Conservation (phyloP, 1,140 invertebrate genomes). For the Trichonephila clavipes region DNA sequence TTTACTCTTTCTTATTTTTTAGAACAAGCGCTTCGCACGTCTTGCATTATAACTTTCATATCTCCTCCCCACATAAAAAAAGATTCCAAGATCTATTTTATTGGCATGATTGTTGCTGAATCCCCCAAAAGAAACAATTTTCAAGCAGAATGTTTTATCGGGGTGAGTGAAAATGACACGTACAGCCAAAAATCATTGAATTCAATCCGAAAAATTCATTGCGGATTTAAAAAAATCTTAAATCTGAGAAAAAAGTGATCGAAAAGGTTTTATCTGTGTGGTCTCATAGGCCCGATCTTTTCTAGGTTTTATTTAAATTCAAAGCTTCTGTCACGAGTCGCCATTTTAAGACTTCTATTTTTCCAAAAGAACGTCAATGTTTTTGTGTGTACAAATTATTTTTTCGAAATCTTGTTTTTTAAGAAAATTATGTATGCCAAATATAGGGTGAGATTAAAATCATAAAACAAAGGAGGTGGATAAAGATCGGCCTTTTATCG, state of each 20-base stretch:
- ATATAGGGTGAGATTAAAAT: too few relatives aligned
- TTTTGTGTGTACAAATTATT: too few relatives aligned
- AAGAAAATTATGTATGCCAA: too few relatives aligned
- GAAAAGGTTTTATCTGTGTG: neutral
- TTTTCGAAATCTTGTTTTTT: too few relatives aligned
- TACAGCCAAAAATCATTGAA: neutral
- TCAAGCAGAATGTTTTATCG: neutral
- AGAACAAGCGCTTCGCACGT: neutral
- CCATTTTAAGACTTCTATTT: neutral
- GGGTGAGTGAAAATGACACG: neutral
- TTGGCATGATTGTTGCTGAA: neutral
- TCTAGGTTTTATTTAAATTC: neutral
- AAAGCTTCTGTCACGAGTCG: neutral
- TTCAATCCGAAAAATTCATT: constrained; percentile 44
- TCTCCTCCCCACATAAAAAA: neutral
- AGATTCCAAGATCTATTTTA: neutral
- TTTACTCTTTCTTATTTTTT: neutral
- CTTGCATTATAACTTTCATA: neutral
- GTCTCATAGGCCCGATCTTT: neutral
- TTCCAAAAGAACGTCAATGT: too few relatives aligned
- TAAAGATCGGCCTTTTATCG: too few relatives aligned
- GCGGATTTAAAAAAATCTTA: constrained; percentile 27
- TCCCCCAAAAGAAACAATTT: neutral
- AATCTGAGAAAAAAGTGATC: neutral
- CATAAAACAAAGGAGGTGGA: too few relatives aligned